Conservation (phyloP, 2,797 vertebrate genomes). For the Echiichthys vipera region DNA sequence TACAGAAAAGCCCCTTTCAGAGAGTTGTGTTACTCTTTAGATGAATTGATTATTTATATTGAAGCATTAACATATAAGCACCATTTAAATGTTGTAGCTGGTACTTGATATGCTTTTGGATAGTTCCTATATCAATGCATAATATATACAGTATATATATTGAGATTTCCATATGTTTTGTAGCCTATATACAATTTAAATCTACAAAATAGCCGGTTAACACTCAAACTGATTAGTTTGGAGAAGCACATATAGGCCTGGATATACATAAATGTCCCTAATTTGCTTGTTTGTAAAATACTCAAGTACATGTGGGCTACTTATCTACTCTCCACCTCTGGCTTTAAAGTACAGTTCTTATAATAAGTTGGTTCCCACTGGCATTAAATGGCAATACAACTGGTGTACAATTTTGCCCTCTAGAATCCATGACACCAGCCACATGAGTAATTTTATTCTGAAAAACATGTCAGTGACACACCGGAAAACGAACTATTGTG, state of each 20-base stretch:
- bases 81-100: neutral
- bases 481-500: constrained; percentile 54
- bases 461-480: constrained; percentile 33
- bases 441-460: constrained; percentile 56
- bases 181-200: too few relatives aligned
- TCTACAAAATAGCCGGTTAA: too few relatives aligned
- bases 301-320: neutral
- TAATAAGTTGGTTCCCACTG: neutral
- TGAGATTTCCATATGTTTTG: too few relatives aligned
- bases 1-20: neutral
- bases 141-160: too few relatives aligned
- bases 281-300: too few relatives aligned
- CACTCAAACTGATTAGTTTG: too few relatives aligned
- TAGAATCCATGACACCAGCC: neutral
- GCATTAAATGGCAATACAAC: neutral
- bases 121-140: too few relatives aligned
- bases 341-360: too few relatives aligned
- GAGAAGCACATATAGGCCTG: too few relatives aligned
- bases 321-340: neutral
- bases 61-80: neutral
- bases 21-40: neutral
- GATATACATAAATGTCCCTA: too few relatives aligned
- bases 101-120: neutral
- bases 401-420: neutral
- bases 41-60: neutral